A percentile compares a stretch with the other conserved stretches of the same genome.
Evolutionary conservation across 2,888 invertebrate genomes (phyloP).

Genomic region (Andrena fulva): DNA sequence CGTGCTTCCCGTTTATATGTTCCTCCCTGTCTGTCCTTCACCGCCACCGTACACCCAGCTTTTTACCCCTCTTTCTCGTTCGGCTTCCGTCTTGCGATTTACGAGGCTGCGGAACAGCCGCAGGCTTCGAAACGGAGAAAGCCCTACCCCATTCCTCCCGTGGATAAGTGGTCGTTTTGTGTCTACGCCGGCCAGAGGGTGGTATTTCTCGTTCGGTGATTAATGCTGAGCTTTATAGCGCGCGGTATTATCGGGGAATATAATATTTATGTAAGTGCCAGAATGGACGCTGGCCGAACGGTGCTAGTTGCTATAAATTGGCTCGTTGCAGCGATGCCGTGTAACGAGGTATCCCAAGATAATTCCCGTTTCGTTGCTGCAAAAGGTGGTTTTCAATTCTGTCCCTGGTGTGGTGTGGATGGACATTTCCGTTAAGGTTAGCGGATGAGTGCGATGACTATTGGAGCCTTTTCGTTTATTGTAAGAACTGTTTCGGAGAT

Average conservation of each 20-base stretch:
- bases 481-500: too few relatives aligned
- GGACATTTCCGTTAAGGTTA: too few relatives aligned
- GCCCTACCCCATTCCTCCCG: conserved; percentile 14
- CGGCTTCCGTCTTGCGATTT: conserved; percentile 58
- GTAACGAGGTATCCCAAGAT: background rate
- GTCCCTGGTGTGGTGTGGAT: background rate
- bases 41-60: background rate
- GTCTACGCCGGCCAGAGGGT: conserved; percentile 49
- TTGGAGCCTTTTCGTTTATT: too few relatives aligned
- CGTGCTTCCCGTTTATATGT: conserved; percentile 13
- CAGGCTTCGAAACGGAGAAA: conserved; percentile 56
- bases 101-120: conserved; percentile 64
- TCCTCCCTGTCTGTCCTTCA: conserved; percentile 28
- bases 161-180: conserved; percentile 60
- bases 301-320: background rate
- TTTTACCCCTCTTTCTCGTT: conserved; percentile 12
- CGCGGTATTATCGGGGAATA: conserved; percentile 48
- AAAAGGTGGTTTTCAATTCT: background rate
- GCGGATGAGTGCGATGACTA: too few relatives aligned
- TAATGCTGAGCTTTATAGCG: conserved; percentile 61
- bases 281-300: conserved; percentile 14
- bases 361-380: background rate
- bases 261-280: conserved; percentile 49
- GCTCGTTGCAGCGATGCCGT: background rate
- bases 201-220: conserved; percentile 64